phyloP scores from a whole-genome alignment of 2,888 invertebrate species.

The Serrognathus titanus region DNA sequence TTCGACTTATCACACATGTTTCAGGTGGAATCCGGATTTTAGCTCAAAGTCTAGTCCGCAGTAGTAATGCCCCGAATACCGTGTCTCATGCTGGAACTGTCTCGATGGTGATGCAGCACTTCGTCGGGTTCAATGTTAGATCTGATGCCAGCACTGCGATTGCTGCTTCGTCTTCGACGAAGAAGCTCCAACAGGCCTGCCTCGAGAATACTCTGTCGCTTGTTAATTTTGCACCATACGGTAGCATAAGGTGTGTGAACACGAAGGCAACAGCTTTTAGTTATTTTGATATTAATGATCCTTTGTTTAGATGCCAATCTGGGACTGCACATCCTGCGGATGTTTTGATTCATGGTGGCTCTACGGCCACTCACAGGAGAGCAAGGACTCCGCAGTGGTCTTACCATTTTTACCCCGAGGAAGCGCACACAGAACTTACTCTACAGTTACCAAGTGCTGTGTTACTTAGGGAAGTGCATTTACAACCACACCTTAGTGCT shows the following conservation, averaged over 20 bases:
- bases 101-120: conserved; percentile 61
- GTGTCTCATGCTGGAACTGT: conserved; percentile 54
- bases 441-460: conserved; percentile 86
- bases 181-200: conserved; percentile 47
- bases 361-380: conserved; percentile 72
- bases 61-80: conserved; percentile 67
- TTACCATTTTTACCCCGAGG: conserved; percentile 89
- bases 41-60: conserved; percentile 72
- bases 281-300: not conserved
- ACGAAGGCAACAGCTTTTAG: not conserved
- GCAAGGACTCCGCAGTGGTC: conserved; percentile 93
- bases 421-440: conserved; percentile 84
- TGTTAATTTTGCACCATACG: conserved; percentile 87
- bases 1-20: not conserved
- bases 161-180: conserved; percentile 38
- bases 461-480: conserved; percentile 80
- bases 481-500: conserved; percentile 82
- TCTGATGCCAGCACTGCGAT: conserved; percentile 45
- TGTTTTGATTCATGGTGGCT: conserved; percentile 68
- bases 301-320: conserved; percentile 36
- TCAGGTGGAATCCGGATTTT: conserved; percentile 70
- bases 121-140: conserved; percentile 49
- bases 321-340: conserved; percentile 83
- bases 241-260: conserved; percentile 52
- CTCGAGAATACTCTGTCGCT: conserved; percentile 72